These are phyloP conservation scores for Zaprionus camerounensis DNA, from an alignment of 1,140 invertebrate genomes.

Conservation along the genomic window DNA sequence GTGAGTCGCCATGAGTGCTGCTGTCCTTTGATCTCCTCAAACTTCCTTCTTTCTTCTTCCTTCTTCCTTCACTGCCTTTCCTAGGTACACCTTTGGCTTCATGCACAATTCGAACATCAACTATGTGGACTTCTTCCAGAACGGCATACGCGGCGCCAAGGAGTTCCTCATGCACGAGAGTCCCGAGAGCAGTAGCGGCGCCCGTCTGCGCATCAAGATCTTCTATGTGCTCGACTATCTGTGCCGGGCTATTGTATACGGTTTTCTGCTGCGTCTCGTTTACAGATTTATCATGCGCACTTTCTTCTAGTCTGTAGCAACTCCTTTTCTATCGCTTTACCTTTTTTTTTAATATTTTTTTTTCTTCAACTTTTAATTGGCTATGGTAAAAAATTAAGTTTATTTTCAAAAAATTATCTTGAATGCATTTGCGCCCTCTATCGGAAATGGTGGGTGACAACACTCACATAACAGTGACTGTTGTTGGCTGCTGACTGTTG, in stretches of 20 bases:
- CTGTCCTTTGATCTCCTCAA: neutral
- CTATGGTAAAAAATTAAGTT: conserved; percentile 25
- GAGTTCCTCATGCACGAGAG: conserved; percentile 86
- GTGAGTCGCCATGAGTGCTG: conserved; percentile 53
- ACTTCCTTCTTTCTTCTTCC: conserved; percentile 7
- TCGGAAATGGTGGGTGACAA: neutral
- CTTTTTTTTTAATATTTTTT: conserved; percentile 11
- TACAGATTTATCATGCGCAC: conserved; percentile 40
- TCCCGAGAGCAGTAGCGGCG: conserved; percentile 81
- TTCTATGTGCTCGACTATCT: conserved; percentile 62
- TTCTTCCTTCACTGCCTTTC: conserved; percentile 37
- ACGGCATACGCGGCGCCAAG: conserved; percentile 86
- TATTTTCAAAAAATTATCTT: neutral
- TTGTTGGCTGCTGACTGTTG: too few species aligned
- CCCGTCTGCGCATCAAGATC: conserved; percentile 60
- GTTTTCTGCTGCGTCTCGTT: conserved; percentile 49
- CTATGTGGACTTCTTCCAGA: conserved; percentile 85
- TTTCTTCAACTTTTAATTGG: conserved; percentile 10
- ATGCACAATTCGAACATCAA: conserved; percentile 84
- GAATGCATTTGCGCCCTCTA: conserved; percentile 15
- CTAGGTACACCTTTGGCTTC: conserved; percentile 61
- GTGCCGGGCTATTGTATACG: conserved; percentile 53
- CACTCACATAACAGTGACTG: neutral
- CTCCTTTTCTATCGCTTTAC: neutral
- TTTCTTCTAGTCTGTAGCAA: conserved; percentile 22